Base-by-base conservation (phyloP, 2,797 vertebrate species). In the Intellagama lesueurii region DNA sequence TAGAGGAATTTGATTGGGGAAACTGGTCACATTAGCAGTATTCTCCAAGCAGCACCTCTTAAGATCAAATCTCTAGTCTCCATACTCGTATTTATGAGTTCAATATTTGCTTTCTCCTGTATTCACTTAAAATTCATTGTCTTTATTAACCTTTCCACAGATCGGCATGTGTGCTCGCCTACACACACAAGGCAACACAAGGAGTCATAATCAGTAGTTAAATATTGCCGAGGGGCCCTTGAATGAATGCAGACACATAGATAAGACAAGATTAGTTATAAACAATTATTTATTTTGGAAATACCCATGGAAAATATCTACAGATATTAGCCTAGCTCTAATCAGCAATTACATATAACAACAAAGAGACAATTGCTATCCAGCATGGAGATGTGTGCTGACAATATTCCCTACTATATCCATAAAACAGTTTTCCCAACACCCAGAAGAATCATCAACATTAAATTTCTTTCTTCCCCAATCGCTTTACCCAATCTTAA, bases 41-140 rank as follows among this genome's bases (percentile, higher is more conserved):
- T 77, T 83, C 64, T 87, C 80, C 72, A 86, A 76, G 86, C 72
- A 70, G 35, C 49, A 64, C 64, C 64, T 86, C 72, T 88, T 78
- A 79, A 77, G 35, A 91, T 86, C 83, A 91, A 72, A 82, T 83
- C 87, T 83, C 87, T 91, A 40, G 73, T 66, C 78, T 88, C 73
- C 52, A 83, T 89, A 73, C 40, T 66, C 7, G 5, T 86, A 40
- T 91, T 86, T 91, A 86, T 81, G 69, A 88, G 70, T 83, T 88
- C 80, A 89, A 88, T 91, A 89, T 83, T 86, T 86, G 66, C 66
- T 86, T 88, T 86, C 84, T 86, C 52, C 52, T 78, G 49, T 79
- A 83, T 89, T 86, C 83, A 88, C 84, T 91, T 83, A 83, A 85
- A 91, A 88, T 89, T 85, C 83, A 88, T 86, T 91, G 87, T 88